These are phyloP conservation scores for Pangasius macronema DNA, from an alignment of 2,797 vertebrate genomes.

Conservation along the genomic window DNA sequence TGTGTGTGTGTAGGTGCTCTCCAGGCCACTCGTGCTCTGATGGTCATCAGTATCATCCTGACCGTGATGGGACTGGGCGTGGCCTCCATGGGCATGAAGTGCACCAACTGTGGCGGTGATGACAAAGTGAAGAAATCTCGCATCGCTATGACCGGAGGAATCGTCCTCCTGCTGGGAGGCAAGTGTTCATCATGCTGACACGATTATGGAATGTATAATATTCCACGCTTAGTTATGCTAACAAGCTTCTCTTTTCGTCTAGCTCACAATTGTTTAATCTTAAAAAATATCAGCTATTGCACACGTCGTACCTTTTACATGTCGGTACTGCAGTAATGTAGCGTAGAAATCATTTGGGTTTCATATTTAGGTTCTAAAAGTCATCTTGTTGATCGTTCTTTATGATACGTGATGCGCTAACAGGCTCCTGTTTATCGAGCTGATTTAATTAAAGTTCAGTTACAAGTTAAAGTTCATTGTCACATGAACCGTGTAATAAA, in stretches of 20 bases:
- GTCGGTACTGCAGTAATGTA: not conserved
- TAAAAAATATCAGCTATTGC: not conserved
- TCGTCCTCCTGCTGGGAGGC: constrained; percentile 82
- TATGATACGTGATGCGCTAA: too few relatives aligned
- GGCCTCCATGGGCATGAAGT: constrained; percentile 88
- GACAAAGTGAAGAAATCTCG: constrained; percentile 83
- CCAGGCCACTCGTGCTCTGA: constrained; percentile 87
- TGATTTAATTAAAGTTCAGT: not conserved
- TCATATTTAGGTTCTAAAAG: not conserved
- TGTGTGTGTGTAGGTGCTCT: constrained; percentile 66
- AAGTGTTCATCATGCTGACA: constrained; percentile 55
- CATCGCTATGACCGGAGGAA: constrained; percentile 74
- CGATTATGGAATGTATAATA: not conserved
- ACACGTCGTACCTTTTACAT: not conserved
- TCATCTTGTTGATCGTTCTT: too few relatives aligned
- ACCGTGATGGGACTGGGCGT: constrained; percentile 71
- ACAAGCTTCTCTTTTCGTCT: not conserved
- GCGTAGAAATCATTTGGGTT: not conserved
- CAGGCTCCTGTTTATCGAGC: not conserved
- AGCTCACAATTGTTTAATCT: not conserved
- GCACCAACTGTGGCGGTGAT: constrained; percentile 84
- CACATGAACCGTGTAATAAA: not conserved
- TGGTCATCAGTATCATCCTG: constrained; percentile 81
- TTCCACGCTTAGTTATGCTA: not conserved
- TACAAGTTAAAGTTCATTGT: not conserved